Evolutionary conservation across 1,140 invertebrate genomes (phyloP), one percentile per base, ranked within the genome.

Genomic region (Microplitis mediator): DNA sequence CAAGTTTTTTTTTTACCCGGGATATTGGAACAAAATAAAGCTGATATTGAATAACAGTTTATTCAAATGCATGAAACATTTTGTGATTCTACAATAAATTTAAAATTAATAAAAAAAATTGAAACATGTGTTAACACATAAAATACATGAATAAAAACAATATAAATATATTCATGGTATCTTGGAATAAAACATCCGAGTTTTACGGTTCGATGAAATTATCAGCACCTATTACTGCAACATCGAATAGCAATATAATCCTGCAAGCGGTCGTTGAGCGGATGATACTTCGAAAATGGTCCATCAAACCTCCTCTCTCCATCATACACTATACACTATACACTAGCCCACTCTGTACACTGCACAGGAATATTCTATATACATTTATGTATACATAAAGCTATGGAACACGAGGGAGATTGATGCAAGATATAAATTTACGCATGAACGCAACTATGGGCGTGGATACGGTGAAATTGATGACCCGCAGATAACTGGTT

Each of bases 401-500:
- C 6, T 11, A 45, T 45, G 11, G 6, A 45, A 45, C 39, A 65
- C 4, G 23, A 3, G 63, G n/a, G 45, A 36, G 45, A 65, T 62
- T 62, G 60, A 45, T 16, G 36, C 36, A 65, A 65, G 63, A 65
- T 65, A 65, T 65, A 65, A 65, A 65, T 51, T 45, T 39, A 65
- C 61, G 35, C 63, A 65, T 65, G 63, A 65, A 51, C 39, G 63
- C 36, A 65, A 23, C 60, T 5, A 61, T 65, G 63, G 63, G 63
- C 45, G 63, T 65, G 63, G 36, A 65, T 23, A 36, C 34, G 63
- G 34, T 39, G 50, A 65, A 65, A 65, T 65, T 65, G 63, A 65
- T 65, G 63, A 65, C 63, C 63, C 63, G 63, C 63, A 65, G 63
- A 65, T 51, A 51, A 65, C 63, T 23, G 63, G 63, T 39, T 65